Conservation (phyloP, 2,113 vertebrate species). For the Cinclus mexicanus region DNA sequence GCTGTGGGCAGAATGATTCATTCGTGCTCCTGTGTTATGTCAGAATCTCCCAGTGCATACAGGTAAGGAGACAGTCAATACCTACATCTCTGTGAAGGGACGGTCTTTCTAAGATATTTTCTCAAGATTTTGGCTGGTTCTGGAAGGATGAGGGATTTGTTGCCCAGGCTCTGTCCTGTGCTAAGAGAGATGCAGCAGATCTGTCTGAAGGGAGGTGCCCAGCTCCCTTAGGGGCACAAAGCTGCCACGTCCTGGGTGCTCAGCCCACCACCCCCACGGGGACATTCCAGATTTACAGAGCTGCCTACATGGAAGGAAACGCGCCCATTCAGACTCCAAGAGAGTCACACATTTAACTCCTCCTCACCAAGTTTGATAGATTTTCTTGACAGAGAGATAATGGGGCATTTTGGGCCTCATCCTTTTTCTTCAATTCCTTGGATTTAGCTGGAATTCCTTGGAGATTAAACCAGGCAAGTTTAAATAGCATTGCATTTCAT, state of each 20-base stretch:
- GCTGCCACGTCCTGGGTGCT: accelerated
- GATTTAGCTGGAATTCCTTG: not conserved
- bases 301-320: not conserved
- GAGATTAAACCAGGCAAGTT: not conserved
- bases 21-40: accelerated
- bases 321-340: accelerated
- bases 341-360: not conserved
- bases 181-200: not conserved
- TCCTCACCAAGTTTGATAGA: not conserved
- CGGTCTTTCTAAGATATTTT: accelerated
- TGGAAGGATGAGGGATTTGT: not conserved
- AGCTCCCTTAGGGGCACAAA: accelerated
- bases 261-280: not conserved
- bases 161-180: accelerated
- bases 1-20: not conserved
- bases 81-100: not conserved
- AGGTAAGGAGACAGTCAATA: accelerated
- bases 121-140: not conserved
- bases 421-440: not conserved
- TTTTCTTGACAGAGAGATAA: not conserved
- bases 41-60: accelerated
- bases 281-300: accelerated
- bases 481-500: not conserved
- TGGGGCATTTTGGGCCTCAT: not conserved
- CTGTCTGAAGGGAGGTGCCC: not conserved